Base-by-base conservation (phyloP, 2,113 vertebrate species). In the Bubo scandiacus region DNA sequence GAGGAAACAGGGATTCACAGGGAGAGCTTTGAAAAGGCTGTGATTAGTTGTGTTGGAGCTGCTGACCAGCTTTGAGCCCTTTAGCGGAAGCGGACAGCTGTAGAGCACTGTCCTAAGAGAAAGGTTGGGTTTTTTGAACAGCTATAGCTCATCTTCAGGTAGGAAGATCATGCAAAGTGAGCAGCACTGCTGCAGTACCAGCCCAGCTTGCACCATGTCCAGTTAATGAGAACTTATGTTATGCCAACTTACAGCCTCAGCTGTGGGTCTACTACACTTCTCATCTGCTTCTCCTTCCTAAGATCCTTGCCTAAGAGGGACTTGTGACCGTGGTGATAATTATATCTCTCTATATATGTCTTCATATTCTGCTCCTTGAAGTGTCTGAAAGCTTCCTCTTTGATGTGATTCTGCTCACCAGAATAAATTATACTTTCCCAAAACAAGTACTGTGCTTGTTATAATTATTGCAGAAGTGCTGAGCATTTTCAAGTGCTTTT, bases 381-480 rank as follows among this genome's bases (percentile, higher is more conserved):
- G 94, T 86, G 75, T 92, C 88, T 93, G 86, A 92, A 96, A 78
- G 92, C 95, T 94, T 95, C 90, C 88, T 93, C 82, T 96, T 94
- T 90, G 92, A 96, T 90, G 82, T 84, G 81, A 71, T 93, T 74
- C 88, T 92, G 80, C 92, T 95, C 86, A 78, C 95, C 86, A 90
- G 96, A 96, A 96, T 95, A 95, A 85, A 94, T 96, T 94, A 90
- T 92, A 77, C 92, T 93, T 94, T 92, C 86, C 96, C 90, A 78
- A 96, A 96, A 95, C 86, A 92, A 96, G 92, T 45, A 83, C 95
- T 88, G 92, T 81, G 71, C 88, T 93, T 92, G 82, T 96, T 96
- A 96, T 88, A 96, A 97, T 94, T 96, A 96, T 45, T 94, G 94
- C 88, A 94, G 80, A 96, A 97, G 86, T 86, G 90, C 96, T 92